Base-by-base conservation (phyloP, 92 coral and sea anemone genomes). In the Epizoanthus ramosus region DNA sequence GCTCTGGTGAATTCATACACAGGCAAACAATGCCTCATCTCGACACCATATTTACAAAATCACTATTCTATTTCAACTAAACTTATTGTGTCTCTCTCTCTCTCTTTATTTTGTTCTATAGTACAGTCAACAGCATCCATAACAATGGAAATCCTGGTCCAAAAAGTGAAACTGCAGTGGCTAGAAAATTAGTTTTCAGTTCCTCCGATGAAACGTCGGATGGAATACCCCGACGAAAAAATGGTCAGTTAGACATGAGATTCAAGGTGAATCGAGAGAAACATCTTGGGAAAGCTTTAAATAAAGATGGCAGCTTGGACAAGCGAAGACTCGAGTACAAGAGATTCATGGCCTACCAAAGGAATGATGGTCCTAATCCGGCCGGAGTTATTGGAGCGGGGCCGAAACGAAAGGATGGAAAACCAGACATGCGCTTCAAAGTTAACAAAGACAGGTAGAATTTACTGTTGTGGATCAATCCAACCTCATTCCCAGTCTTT, bases 381-480 rank as follows among this genome's bases (percentile, higher is more conserved):
- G n/a, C 66, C 19, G 41, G 79, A 25, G 14, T 57, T 33, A 22
- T 16, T 75, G 69, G 37, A 15, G 63, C 10, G 33, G 85, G 84
- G 3, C 90, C 85, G 12, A 22, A 53, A 39, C 82, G 67, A 75
- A 87, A 84, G 52, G 85, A 75, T 39, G 93, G 93, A 1, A 50
- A 60, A 35, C 87, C 93, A 5, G 92, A 86, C 63, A 75, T 89
- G 89, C 70, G 92, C 21, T 89, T 63, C 57, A 64, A 79, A 73
- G 79, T 21, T 41, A 85, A 88, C 66, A 41, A 64, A 60, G 57
- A 37, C 8, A 18, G 50, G 6, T 24, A 39, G n/a, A 43, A 53
- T 24, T 59, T 47, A 8, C 23, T 28, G 31, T 28, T 28, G 31
- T 28, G 31, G 31, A 28, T 2, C 31, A 28, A 28, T 28, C 31